Conservation (phyloP, 2,888 invertebrate species). For the Melanchra persicariae region DNA sequence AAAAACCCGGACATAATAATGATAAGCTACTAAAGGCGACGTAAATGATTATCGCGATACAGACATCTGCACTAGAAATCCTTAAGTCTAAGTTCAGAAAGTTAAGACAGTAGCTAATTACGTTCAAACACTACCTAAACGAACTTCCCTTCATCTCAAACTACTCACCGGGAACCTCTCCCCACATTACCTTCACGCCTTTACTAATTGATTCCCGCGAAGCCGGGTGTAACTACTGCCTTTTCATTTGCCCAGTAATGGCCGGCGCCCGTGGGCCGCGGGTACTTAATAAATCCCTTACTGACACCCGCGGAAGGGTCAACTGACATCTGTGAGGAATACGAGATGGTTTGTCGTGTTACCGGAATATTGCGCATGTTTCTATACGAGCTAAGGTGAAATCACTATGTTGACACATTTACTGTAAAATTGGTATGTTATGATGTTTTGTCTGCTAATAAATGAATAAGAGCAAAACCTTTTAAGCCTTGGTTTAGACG, state of each 20-base stretch:
- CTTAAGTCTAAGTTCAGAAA: neutral
- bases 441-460: too few relatives aligned
- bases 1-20: too few relatives aligned
- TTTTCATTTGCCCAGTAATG: conserved; percentile 55
- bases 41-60: too few relatives aligned
- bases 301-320: conserved; percentile 35
- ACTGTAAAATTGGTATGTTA: too few relatives aligned
- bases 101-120: neutral
- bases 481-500: too few relatives aligned
- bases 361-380: too few relatives aligned
- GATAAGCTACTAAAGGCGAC: too few relatives aligned
- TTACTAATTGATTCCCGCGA: conserved; percentile 59
- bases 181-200: conserved; percentile 33
- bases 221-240: conserved; percentile 43
- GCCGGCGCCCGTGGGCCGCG: conserved; percentile 21
- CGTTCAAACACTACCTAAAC: conserved; percentile 10
- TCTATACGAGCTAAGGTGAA: too few relatives aligned
- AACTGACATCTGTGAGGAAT: conserved; percentile 30
- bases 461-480: too few relatives aligned
- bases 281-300: conserved; percentile 60
- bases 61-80: neutral
- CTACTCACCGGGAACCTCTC: conserved; percentile 21
- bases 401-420: too few relatives aligned
- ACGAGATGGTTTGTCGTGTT: neutral
- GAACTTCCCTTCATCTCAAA: neutral